Conservation (phyloP, 2,888 invertebrate species). For the Ptilodon capucinus region DNA sequence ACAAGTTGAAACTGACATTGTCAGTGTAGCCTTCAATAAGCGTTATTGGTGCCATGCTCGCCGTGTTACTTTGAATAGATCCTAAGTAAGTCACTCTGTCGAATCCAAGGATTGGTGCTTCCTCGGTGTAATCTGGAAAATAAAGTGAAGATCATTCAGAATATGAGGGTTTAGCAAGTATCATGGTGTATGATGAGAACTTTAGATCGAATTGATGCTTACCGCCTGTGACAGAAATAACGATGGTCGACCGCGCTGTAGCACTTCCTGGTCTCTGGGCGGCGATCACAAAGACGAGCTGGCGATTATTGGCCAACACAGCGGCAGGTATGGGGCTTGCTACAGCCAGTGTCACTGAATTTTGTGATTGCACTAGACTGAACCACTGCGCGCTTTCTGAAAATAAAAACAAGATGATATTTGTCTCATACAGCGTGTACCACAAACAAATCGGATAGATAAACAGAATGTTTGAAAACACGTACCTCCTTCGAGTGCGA, state of each 20-base stretch:
- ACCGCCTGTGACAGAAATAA: slow-evolving; percentile 32
- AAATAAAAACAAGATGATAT: slow-evolving; percentile 6
- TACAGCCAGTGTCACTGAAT: slow-evolving; percentile 18
- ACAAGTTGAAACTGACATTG: slow-evolving; percentile 1
- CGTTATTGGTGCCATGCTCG: slow-evolving; percentile 27
- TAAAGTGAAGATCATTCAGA: background rate
- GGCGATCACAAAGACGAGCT: slow-evolving; percentile 32
- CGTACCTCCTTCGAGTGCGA: too few relatives aligned
- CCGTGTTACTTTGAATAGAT: slow-evolving; percentile 19
- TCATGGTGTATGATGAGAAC: slow-evolving; percentile 12
- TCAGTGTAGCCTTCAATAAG: slow-evolving; percentile 36
- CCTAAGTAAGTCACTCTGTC: slow-evolving; percentile 36
- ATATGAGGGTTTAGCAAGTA: background rate
- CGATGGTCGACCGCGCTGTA: slow-evolving; percentile 26
- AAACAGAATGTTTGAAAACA: too few relatives aligned
- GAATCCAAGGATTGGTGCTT: slow-evolving; percentile 29
- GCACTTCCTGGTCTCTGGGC: slow-evolving; percentile 26
- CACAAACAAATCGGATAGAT: too few relatives aligned
- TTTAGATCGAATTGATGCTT: slow-evolving; percentile 1
- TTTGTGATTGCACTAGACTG: slow-evolving; percentile 1
- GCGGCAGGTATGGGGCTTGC: slow-evolving; percentile 25
- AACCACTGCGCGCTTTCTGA: background rate
- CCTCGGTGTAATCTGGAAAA: slow-evolving; percentile 8
- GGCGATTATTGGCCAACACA: slow-evolving; percentile 32
- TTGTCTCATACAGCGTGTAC: too few relatives aligned